Conservation (phyloP, 1,140 invertebrate genomes). For the Pogonomyrmex barbatus region DNA sequence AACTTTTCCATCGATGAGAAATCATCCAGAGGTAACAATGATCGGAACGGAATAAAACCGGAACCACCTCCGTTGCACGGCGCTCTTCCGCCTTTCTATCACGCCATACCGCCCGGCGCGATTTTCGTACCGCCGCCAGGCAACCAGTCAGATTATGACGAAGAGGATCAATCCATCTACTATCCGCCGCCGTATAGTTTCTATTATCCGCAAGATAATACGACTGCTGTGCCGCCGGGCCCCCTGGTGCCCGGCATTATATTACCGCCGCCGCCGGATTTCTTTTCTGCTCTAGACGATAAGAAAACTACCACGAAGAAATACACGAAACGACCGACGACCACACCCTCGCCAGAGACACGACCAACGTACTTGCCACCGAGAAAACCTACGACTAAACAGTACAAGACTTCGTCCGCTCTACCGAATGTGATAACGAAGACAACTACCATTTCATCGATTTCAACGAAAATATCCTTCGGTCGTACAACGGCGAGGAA, state of each 20-base stretch:
- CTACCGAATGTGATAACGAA: constrained; percentile 60
- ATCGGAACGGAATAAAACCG: constrained; percentile 66
- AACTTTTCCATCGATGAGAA: constrained; percentile 57
- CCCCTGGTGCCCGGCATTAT: constrained; percentile 95
- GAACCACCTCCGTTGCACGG: constrained; percentile 45
- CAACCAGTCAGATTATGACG: constrained; percentile 92
- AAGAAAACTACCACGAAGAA: constrained; percentile 76
- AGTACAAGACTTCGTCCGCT: constrained; percentile 80
- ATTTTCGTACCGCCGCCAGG: constrained; percentile 90
- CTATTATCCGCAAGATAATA: constrained; percentile 92
- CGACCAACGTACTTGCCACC: constrained; percentile 75
- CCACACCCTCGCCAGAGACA: constrained; percentile 80
- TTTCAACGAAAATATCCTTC: constrained; percentile 75
- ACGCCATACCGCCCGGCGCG: constrained; percentile 88
- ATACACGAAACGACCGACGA: constrained; percentile 81
- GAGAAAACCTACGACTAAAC: constrained; percentile 83
- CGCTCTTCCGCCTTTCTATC: constrained; percentile 87
- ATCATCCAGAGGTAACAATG: constrained; percentile 49
- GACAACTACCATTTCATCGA: constrained; percentile 64
- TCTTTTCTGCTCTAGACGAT: constrained; percentile 90
- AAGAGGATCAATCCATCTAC: constrained; percentile 95
- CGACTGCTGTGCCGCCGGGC: constrained; percentile 92
- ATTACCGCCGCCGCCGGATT: constrained; percentile 94
- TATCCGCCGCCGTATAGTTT: constrained; percentile 96
- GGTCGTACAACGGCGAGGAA: constrained; percentile 68